Evolutionary conservation across 2,888 invertebrate species (phyloP).

Genomic region (Drosophila histrio): DNA sequence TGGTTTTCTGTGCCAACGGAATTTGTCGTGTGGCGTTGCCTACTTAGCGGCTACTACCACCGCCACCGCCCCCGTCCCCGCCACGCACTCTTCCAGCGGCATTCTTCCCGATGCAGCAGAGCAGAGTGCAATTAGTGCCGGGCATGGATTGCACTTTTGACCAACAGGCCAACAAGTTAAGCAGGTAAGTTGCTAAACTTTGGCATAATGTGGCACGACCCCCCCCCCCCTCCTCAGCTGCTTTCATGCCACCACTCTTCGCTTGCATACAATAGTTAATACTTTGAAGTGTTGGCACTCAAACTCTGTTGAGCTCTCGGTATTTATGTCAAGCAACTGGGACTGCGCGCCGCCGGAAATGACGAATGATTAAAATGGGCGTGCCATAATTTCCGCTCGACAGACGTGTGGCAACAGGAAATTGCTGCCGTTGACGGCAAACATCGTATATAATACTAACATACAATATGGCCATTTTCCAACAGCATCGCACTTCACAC

Average conservation of each 20-base stretch:
- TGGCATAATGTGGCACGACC: constrained; percentile 31
- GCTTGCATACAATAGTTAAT: not conserved
- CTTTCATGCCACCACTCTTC: not conserved
- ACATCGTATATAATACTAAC: constrained; percentile 38
- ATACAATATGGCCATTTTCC: constrained; percentile 44
- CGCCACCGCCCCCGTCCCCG: not conserved
- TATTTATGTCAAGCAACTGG: constrained; percentile 54
- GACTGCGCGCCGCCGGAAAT: constrained; percentile 58
- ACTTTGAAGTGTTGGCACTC: constrained; percentile 17
- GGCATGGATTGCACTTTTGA: constrained; percentile 65
- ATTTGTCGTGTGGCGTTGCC: constrained; percentile 62
- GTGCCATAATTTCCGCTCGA: constrained; percentile 75
- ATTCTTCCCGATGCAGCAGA: constrained; percentile 7
- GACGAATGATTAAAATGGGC: constrained; percentile 75
- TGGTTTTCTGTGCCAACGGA: constrained; percentile 64
- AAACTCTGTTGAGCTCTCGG: constrained; percentile 6
- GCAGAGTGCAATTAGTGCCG: constrained; percentile 65
- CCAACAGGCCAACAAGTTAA: constrained; percentile 48
- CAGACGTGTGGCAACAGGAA: constrained; percentile 61
- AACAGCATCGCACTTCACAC: constrained; percentile 25
- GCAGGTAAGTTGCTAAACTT: constrained; percentile 42
- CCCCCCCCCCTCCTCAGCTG: too few relatives aligned
- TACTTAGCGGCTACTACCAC: constrained; percentile 35
- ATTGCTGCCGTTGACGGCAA: constrained; percentile 54
- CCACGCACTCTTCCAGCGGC: not conserved